A percentile compares a stretch with the other conserved stretches of the same genome.
These are phyloP conservation scores for Disparrhopalites patrizii DNA, from an alignment of 2,888 invertebrate genomes.

Conservation along the genomic window DNA sequence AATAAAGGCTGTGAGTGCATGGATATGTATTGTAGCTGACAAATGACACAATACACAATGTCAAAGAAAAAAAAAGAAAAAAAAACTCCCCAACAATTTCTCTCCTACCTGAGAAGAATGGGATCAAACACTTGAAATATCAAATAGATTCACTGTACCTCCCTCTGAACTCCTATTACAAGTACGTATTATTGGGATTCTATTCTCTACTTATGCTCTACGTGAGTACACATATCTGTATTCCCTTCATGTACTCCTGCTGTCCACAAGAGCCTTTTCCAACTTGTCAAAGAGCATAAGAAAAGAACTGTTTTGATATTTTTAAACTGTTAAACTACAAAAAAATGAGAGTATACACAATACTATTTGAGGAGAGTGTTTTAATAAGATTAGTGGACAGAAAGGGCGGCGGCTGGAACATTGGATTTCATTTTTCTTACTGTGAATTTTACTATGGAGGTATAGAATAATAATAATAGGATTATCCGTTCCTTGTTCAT, in stretches of 20 bases:
- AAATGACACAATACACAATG: not conserved
- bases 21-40: constrained; percentile 6
- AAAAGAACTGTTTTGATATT: constrained; percentile 8
- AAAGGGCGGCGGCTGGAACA: not conserved
- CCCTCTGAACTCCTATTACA: too few species aligned
- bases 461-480: too few species aligned
- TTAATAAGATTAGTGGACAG: constrained; percentile 7
- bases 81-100: too few species aligned
- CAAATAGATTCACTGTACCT: too few species aligned
- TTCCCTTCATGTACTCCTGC: too few species aligned
- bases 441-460: too few species aligned
- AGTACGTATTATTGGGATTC: not conserved
- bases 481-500: too few species aligned
- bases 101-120: too few species aligned
- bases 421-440: not conserved
- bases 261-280: too few species aligned
- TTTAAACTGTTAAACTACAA: constrained; percentile 10
- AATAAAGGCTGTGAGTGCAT: not conserved
- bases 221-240: too few species aligned
- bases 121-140: too few species aligned
- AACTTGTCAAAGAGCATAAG: not conserved
- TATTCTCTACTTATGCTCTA: not conserved
- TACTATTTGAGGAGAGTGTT: not conserved
- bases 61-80: too few species aligned
- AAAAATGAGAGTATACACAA: not conserved